A percentile compares a stretch with the other conserved stretches of the same genome.
Conservation (phyloP, 2,888 invertebrate genomes). For the Lydus trimaculatus region DNA sequence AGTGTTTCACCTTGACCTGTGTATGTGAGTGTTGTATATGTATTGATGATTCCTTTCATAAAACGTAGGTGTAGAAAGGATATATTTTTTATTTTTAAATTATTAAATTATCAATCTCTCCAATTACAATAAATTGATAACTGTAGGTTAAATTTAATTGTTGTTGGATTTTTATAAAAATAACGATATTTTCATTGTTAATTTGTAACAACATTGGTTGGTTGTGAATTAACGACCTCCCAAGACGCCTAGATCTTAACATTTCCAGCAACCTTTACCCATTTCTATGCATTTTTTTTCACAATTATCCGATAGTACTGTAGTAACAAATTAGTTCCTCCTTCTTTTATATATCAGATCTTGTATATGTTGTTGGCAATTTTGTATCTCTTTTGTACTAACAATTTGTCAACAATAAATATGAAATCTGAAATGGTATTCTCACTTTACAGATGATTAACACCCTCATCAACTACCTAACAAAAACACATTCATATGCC, state of each 20-base stretch:
- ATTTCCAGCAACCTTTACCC: conserved; percentile 1
- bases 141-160: not conserved
- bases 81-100: not conserved
- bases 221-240: conserved; percentile 5
- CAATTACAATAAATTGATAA: not conserved
- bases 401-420: not conserved
- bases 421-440: not conserved
- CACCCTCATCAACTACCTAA: conserved; percentile 1
- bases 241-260: not conserved
- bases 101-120: not conserved
- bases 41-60: conserved; percentile 1
- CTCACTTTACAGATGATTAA: conserved; percentile 4
- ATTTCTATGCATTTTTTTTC: conserved; percentile 1
- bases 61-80: conserved; percentile 1
- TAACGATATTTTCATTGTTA: not conserved
- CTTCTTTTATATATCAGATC: not conserved
- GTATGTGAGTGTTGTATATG: not conserved
- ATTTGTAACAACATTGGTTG: not conserved
- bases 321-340: not conserved
- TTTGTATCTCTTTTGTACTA: not conserved
- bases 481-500: not conserved
- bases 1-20: not conserved
- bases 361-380: not conserved
- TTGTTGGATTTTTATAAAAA: not conserved
- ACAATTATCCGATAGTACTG: not conserved